Conservation (phyloP, 2,113 vertebrate species). For the Callipepla squamata region DNA sequence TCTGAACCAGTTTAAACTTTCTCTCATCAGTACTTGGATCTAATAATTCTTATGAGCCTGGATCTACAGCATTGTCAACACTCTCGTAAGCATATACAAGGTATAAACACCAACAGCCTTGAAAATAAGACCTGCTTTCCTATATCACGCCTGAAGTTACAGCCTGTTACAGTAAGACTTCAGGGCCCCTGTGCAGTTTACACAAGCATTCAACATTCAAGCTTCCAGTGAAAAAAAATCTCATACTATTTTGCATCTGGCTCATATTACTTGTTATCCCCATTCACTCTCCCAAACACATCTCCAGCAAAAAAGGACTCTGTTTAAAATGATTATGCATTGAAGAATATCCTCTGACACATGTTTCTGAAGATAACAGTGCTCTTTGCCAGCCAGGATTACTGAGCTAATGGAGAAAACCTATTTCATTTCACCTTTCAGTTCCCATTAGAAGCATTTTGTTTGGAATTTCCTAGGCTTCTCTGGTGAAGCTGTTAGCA, state of each 20-base stretch:
- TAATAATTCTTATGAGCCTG: neutral
- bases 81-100: neutral
- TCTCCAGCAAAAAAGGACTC: neutral
- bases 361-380: slow-evolving; percentile 8
- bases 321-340: neutral
- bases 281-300: neutral
- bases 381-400: neutral
- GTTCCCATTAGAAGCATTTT: neutral
- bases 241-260: neutral
- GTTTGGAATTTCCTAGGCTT: neutral
- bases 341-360: neutral
- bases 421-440: slow-evolving; percentile 16
- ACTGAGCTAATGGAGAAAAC: slow-evolving; percentile 42
- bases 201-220: neutral
- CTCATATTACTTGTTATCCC: neutral
- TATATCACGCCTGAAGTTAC: neutral
- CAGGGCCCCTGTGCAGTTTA: neutral
- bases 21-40: neutral
- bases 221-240: slow-evolving; percentile 4
- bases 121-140: neutral
- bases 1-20: neutral
- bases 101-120: neutral
- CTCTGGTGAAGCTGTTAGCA: neutral
- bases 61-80: neutral
- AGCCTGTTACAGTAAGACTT: neutral